phyloP scores from a whole-genome alignment of 2,113 vertebrate species.

The Toxotes jaculatrix region DNA sequence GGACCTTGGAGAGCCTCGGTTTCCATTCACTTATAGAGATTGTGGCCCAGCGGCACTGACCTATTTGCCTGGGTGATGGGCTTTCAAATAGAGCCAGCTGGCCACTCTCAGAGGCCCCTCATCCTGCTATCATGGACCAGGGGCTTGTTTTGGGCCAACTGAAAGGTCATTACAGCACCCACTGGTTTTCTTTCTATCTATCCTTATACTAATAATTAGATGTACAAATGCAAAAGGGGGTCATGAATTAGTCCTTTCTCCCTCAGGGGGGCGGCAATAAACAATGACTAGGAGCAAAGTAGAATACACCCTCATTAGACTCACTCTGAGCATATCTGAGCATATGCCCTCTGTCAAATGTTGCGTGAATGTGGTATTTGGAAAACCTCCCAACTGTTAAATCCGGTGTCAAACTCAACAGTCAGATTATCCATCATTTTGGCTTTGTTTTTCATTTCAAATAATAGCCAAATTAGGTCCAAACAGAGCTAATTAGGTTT shows the following conservation, averaged over 20 bases:
- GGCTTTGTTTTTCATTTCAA: constrained; percentile 18
- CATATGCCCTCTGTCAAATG: constrained; percentile 22
- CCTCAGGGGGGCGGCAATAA: constrained; percentile 1
- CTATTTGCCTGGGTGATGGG: constrained; percentile 53
- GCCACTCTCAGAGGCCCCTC: constrained; percentile 47
- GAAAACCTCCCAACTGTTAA: constrained; percentile 27
- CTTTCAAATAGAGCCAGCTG: constrained; percentile 66
- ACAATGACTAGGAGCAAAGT: constrained; percentile 9
- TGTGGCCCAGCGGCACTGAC: constrained; percentile 38
- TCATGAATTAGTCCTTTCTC: constrained; percentile 9
- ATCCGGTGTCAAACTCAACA: constrained; percentile 10
- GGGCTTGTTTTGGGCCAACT: constrained; percentile 43
- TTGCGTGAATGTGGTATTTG: constrained; percentile 37
- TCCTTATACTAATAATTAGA: constrained; percentile 25
- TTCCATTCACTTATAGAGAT: constrained; percentile 58
- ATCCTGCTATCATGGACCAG: constrained; percentile 39
- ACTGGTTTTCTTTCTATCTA: constrained; percentile 14
- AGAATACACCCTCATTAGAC: constrained; percentile 31
- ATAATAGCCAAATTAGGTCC: constrained; percentile 13
- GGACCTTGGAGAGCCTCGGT: constrained; percentile 46
- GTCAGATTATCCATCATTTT: constrained; percentile 43
- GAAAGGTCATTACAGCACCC: constrained; percentile 43
- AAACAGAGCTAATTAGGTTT: constrained; percentile 21
- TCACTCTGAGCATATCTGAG: background rate
- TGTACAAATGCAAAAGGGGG: constrained; percentile 1